Evolutionary conservation across 2,113 vertebrate genomes (phyloP).

Genomic region (Apistogramma diplotaenia): DNA sequence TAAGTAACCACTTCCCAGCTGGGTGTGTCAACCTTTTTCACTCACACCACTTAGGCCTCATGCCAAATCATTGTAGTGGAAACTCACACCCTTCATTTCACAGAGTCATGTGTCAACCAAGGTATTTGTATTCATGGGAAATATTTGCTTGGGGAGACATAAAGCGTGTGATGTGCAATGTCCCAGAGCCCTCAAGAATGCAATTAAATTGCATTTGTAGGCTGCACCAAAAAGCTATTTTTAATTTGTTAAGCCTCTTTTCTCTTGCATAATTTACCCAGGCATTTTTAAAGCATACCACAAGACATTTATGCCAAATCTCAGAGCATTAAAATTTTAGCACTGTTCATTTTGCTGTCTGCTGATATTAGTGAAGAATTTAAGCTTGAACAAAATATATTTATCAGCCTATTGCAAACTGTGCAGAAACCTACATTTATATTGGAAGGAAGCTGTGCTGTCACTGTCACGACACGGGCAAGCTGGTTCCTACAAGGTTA

Average conservation of each 20-base stretch:
- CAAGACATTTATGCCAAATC: background rate
- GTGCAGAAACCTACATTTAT: background rate
- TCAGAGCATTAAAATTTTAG: background rate
- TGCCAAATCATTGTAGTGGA: conserved; percentile 67
- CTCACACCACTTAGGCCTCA: conserved; percentile 54
- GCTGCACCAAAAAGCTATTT: background rate
- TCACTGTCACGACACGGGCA: background rate
- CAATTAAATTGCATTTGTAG: conserved; percentile 14
- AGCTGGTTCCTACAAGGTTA: background rate
- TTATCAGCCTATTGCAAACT: background rate
- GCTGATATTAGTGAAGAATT: background rate
- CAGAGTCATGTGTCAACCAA: conserved; percentile 45
- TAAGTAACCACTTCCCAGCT: conserved; percentile 74
- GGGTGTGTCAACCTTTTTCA: conserved; percentile 67
- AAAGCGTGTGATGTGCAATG: conserved; percentile 32
- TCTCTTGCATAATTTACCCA: conserved; percentile 1
- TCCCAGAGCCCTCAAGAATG: conserved; percentile 36
- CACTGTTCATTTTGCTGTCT: background rate
- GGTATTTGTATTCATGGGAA: conserved; percentile 46
- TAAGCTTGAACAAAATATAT: background rate
- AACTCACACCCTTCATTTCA: conserved; percentile 64
- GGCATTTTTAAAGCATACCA: background rate
- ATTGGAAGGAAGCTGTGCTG: background rate
- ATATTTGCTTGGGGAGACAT: conserved; percentile 48
- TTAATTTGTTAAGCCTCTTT: conserved; percentile 16